Percentiles rank a stretch among this genome's conserved stretches.
These are phyloP conservation scores for Anas bahamensis DNA, from an alignment of 2,797 vertebrate genomes.

Conservation along the genomic window DNA sequence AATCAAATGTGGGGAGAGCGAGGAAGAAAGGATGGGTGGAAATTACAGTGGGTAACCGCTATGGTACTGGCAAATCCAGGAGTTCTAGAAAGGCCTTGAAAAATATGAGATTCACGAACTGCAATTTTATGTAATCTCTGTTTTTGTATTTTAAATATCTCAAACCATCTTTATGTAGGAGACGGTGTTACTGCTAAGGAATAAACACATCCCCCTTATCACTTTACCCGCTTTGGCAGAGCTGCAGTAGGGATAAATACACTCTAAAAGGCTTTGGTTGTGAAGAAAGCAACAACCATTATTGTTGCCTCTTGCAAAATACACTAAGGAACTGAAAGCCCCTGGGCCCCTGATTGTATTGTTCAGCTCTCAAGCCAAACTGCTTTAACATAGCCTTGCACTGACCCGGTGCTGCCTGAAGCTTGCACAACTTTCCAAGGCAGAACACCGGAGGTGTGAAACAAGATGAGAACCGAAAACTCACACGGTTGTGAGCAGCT, in stretches of 20 bases:
- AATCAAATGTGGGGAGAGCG: neutral
- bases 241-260: neutral
- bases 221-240: neutral
- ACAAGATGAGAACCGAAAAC: neutral
- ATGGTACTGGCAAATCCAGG: neutral
- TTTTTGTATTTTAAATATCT: slow-evolving; percentile 22
- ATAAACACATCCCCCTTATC: slow-evolving; percentile 6
- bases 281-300: neutral
- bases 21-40: neutral
- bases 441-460: neutral
- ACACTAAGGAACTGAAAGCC: neutral
- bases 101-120: neutral
- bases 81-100: slow-evolving; percentile 1
- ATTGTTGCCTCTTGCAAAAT: slow-evolving; percentile 20
- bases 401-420: neutral
- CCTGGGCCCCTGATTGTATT: neutral
- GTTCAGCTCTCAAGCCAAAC: neutral
- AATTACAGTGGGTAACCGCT: neutral
- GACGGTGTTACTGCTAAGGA: neutral
- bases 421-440: neutral
- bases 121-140: slow-evolving; percentile 20
- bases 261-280: neutral
- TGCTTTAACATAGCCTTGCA: neutral
- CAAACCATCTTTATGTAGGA: neutral
- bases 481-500: neutral